Evolutionary conservation across 2,797 vertebrate genomes (phyloP).

Genomic region (Coregonus suidteri): DNA sequence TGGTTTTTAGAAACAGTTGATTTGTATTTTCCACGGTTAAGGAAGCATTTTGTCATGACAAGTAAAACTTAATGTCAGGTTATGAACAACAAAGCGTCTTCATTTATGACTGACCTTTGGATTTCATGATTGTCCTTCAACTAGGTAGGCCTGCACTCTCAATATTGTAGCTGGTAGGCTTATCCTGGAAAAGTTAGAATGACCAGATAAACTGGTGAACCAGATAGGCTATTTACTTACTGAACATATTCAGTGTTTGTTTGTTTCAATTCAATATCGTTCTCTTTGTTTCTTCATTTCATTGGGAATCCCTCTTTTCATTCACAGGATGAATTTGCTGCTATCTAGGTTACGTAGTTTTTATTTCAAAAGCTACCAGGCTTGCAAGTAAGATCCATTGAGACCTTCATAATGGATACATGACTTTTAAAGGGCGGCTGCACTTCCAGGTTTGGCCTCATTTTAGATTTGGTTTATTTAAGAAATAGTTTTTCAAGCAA

Average conservation of each 20-base stretch:
- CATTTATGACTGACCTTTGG: background rate
- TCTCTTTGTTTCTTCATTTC: background rate
- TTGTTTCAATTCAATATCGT: background rate
- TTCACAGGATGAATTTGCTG: background rate
- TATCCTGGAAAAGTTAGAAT: background rate
- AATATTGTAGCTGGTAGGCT: no score
- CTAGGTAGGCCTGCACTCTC: background rate
- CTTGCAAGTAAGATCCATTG: background rate
- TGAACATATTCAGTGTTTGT: no score
- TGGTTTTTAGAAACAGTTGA: background rate
- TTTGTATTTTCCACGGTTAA: background rate
- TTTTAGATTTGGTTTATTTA: no score
- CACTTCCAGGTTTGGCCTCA: no score
- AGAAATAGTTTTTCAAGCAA: no score
- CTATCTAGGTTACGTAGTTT: background rate
- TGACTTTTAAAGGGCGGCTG: background rate
- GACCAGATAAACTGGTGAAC: no score
- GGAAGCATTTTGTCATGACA: background rate
- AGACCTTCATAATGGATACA: background rate
- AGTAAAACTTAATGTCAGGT: background rate
- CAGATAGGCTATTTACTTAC: no score
- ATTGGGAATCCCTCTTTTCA: background rate
- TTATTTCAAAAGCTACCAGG: background rate
- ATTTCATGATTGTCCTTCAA: background rate
- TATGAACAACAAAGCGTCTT: background rate